A percentile compares a stretch with the other conserved stretches of the same genome.
Conservation (phyloP, 2,113 vertebrate species). For the Heloderma charlesbogerti region DNA sequence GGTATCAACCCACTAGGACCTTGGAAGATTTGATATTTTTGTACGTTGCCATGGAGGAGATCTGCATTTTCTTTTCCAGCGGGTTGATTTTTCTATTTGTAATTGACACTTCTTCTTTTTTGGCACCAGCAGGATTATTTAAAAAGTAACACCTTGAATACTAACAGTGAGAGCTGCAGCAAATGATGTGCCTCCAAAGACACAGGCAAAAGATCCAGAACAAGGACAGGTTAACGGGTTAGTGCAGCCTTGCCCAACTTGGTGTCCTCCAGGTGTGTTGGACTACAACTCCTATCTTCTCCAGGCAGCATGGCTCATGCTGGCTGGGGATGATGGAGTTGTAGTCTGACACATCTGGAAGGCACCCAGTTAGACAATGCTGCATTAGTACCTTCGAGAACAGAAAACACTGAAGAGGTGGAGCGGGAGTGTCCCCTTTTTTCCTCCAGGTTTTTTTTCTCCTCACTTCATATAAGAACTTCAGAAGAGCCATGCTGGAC, state of each 20-base stretch:
- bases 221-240: background rate
- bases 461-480: no score
- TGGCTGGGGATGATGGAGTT: background rate
- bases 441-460: background rate
- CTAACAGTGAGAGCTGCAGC: constrained; percentile 24
- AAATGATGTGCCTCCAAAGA: background rate
- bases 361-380: no score
- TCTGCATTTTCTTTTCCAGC: constrained; percentile 30
- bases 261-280: background rate
- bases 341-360: no score
- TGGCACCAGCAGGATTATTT: constrained; percentile 21
- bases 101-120: constrained; percentile 14
- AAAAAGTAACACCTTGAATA: constrained; percentile 32
- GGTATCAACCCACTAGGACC: constrained; percentile 22
- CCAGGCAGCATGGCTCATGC: background rate
- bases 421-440: background rate
- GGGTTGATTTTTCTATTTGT: constrained; percentile 27
- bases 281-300: background rate
- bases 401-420: background rate
- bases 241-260: background rate
- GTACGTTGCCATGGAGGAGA: constrained; percentile 24
- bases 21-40: constrained; percentile 19
- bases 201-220: background rate
- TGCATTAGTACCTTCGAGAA: background rate
- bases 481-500: no score